These are phyloP conservation scores for Scaptomyza caliginosa DNA, from an alignment of 2,888 invertebrate species.

Conservation along the genomic window DNA sequence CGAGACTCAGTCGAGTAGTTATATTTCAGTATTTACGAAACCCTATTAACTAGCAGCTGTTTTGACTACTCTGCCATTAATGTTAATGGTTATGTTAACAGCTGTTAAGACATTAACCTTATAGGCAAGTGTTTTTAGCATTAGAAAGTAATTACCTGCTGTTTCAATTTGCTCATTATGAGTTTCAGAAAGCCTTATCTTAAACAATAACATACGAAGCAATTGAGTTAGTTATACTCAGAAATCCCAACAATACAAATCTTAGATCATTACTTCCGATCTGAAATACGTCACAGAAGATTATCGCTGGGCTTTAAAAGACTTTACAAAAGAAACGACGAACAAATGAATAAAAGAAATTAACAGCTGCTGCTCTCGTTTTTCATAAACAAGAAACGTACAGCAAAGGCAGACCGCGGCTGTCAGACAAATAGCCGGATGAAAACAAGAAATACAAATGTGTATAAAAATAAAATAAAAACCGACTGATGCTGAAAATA, in stretches of 20 bases:
- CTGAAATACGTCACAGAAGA: conserved; percentile 32
- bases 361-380: conserved; percentile 70
- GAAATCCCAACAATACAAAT: neutral
- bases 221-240: conserved; percentile 1
- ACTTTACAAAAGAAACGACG: conserved; percentile 10
- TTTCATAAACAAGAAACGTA: conserved; percentile 39
- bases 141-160: neutral
- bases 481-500: conserved; percentile 32
- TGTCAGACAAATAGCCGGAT: conserved; percentile 57
- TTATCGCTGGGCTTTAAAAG: conserved; percentile 15
- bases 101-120: neutral
- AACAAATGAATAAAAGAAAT: conserved; percentile 29
- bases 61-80: neutral
- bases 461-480: conserved; percentile 72
- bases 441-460: conserved; percentile 37
- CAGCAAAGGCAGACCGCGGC: conserved; percentile 20
- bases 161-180: neutral
- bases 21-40: neutral
- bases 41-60: conserved; percentile 4
- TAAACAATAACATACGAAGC: neutral
- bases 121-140: neutral
- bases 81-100: conserved; percentile 12
- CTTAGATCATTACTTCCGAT: conserved; percentile 11
- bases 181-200: neutral
- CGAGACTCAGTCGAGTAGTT: too few species aligned